Evolutionary conservation across 2,888 invertebrate species (phyloP).

Genomic region (Drosophila setosimentum): DNA sequence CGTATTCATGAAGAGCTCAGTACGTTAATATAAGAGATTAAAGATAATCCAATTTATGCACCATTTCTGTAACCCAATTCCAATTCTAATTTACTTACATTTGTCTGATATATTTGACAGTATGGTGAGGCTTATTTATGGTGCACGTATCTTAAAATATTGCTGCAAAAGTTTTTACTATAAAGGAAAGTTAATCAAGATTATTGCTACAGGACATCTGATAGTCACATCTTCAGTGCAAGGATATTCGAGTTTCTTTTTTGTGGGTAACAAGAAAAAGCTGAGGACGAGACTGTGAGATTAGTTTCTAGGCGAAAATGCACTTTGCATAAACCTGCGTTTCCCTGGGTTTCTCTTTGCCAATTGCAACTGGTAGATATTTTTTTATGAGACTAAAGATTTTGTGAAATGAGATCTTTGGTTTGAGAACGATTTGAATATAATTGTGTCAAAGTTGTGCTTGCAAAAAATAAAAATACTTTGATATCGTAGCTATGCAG

Average conservation of each 20-base stretch:
- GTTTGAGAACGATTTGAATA: constrained; percentile 15
- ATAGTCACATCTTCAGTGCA: neutral
- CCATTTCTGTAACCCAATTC: neutral
- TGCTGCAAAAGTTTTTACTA: neutral
- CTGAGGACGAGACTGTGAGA: constrained; percentile 28
- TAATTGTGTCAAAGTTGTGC: constrained; percentile 32
- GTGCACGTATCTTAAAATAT: neutral
- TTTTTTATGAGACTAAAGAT: constrained; percentile 24
- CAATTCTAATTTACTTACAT: neutral
- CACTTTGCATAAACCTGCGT: constrained; percentile 78
- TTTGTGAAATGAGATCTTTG: constrained; percentile 39
- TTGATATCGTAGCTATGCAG: neutral
- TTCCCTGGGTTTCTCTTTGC: constrained; percentile 49
- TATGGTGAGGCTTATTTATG: neutral
- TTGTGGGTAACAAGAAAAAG: neutral
- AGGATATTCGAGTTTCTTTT: neutral
- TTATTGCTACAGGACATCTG: neutral
- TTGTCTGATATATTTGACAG: neutral
- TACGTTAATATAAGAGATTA: neutral
- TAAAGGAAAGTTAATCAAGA: neutral
- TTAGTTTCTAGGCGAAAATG: constrained; percentile 67
- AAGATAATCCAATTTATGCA: neutral
- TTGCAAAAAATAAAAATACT: constrained; percentile 12
- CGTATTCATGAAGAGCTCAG: neutral
- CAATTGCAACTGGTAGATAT: constrained; percentile 42